phyloP scores from a whole-genome alignment of 1,140 invertebrate species.

The Andricus grossulariae region DNA sequence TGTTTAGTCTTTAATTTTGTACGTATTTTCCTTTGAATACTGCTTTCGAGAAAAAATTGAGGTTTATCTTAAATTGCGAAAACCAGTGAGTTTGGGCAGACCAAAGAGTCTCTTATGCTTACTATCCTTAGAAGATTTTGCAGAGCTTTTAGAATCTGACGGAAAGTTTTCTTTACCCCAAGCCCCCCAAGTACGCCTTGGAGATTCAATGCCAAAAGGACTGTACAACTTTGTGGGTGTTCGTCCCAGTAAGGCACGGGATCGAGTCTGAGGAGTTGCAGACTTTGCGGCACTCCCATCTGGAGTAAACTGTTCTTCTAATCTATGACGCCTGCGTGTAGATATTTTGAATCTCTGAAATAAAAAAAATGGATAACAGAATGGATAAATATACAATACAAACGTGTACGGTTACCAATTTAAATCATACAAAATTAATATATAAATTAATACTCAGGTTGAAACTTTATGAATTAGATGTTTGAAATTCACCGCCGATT shows the following conservation, averaged over 20 bases:
- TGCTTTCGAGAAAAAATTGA: background rate
- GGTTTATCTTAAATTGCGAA: slow-evolving; percentile 62
- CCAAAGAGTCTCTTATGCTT: slow-evolving; percentile 50
- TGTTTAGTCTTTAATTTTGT: too few relatives aligned
- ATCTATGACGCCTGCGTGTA: slow-evolving; percentile 77
- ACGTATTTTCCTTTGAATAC: too few relatives aligned
- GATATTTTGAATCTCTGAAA: slow-evolving; percentile 77
- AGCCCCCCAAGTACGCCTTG: slow-evolving; percentile 68
- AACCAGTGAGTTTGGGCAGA: slow-evolving; percentile 59
- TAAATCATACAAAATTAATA: too few relatives aligned
- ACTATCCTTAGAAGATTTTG: slow-evolving; percentile 2
- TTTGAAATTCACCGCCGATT: too few relatives aligned
- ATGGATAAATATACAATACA: too few relatives aligned
- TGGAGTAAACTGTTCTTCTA: slow-evolving; percentile 77
- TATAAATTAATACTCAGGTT: too few relatives aligned
- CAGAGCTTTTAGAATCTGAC: background rate
- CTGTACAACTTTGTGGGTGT: slow-evolving; percentile 81
- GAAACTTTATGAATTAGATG: too few relatives aligned
- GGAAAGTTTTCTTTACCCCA: slow-evolving; percentile 69
- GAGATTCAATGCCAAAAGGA: slow-evolving; percentile 80
- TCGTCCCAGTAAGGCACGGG: slow-evolving; percentile 77
- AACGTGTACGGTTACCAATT: too few relatives aligned
- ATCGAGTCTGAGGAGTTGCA: slow-evolving; percentile 75
- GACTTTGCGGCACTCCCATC: slow-evolving; percentile 64
- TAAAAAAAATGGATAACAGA: slow-evolving; percentile 32